Evolutionary conservation across 1,140 invertebrate species (phyloP), one percentile per base, ranked within the genome.

Genomic region (Heliconius himera): DNA sequence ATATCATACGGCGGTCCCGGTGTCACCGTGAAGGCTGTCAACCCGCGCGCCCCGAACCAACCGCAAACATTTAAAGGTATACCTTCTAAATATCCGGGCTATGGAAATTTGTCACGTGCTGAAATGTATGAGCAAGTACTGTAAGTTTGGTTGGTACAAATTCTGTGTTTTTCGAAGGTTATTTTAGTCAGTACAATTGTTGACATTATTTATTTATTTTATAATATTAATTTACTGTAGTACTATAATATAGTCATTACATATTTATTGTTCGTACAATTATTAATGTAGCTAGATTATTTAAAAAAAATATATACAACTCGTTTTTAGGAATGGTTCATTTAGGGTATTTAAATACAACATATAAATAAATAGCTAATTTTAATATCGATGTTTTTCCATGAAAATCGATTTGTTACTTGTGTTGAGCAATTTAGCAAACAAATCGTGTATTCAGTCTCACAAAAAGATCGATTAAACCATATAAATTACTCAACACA

Each of bases 1-100:
- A 97, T 99, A 41, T 96, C 96, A 76, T 98, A 98, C 92, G 96
- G 95, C 22, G 95, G 96, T 20, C 96, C 96, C 73, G 98, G 98
- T 8, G 97, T 98, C 16, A 97, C 98, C 89, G 96, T 98, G 22
- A 96, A 97, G 78, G 96, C 97, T 18, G 96, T 96, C 81, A 98
- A 97, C 89, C 95, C 97, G 0, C 96, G 97, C 75, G 97, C 96
- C 72, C 95, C 90, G 2, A 88, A 72, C 73, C 89, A 92, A 80
- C 79, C 86, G 33, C 92, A 93, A 74, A 88, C 88, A 0, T 93
- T 92, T 77, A 93, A 93, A 86, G 93, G 92, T 94, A 82, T n/a
- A 16, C 36, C 20, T 38, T 38, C 70, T 38, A 56, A 51, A 56
- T 74, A 74, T 74, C 54, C 51, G 1, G 13, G 41, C 41, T 74